These are phyloP conservation scores for Megalonaias nervosa DNA, from an alignment of 1,140 invertebrate species.

Conservation along the genomic window DNA sequence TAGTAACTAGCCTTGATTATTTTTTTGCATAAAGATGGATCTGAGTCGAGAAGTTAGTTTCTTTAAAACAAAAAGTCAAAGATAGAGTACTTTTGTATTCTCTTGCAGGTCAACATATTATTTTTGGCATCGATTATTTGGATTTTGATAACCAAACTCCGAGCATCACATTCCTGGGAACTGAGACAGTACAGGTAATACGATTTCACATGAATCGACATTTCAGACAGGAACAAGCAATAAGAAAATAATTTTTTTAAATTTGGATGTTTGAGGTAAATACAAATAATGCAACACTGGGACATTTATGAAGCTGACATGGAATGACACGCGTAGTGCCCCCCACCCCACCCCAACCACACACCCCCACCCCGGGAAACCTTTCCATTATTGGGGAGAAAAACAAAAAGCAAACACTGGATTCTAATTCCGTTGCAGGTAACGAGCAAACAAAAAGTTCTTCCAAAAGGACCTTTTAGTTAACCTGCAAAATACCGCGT, in stretches of 20 bases:
- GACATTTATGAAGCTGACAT: neutral
- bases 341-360: too few species aligned
- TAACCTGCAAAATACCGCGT: too few species aligned
- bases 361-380: too few species aligned
- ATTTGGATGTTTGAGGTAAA: neutral
- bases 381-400: too few species aligned
- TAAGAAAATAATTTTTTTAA: neutral
- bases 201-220: neutral
- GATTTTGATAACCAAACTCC: slow-evolving; percentile 93
- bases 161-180: slow-evolving; percentile 87
- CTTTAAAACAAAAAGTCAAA: neutral
- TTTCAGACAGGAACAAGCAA: too few species aligned
- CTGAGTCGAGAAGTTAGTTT: neutral
- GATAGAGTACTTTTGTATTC: neutral
- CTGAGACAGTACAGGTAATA: slow-evolving; percentile 86
- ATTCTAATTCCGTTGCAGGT: neutral
- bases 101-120: slow-evolving; percentile 84
- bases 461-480: too few species aligned
- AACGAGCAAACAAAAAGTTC: neutral
- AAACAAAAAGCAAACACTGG: too few species aligned
- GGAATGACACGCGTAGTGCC: neutral
- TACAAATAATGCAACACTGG: neutral
- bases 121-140: slow-evolving; percentile 94
- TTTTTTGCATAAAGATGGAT: too few species aligned
- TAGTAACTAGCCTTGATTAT: too few species aligned